Base-by-base conservation (phyloP, 2,797 vertebrate genomes). In the Sebastolobus alascanus region DNA sequence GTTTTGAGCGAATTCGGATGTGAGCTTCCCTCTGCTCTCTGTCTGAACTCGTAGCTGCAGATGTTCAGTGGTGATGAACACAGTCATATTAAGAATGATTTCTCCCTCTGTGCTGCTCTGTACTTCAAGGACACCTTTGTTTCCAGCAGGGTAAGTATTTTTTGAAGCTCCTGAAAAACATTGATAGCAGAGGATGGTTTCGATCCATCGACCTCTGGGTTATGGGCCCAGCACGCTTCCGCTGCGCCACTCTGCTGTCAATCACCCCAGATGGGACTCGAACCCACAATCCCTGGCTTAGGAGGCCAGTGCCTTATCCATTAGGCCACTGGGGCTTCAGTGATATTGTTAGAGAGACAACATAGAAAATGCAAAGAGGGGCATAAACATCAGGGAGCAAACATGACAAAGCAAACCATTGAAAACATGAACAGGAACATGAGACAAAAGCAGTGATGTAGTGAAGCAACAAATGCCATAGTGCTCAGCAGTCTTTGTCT, bases 261-360 rank as follows among this genome's bases (percentile, higher is more conserved):
- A 20, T 20, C 16, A 60, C 59, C 18, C 31, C 31, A n/a, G 31
- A 60, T 60, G 59, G 59, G 59, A 60, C 9, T 46, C 0, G 40
- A 50, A 67, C 43, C 65, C 65, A 67, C 4, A 67, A 67, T 50
- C 27, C 65, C 65, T 67, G 40, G 9, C 10, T 50, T 67, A 67
- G 40, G 27, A 94, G 92, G 92, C 90, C 93, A 93, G 90, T 93
- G 91, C 90, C 91, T 75, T 93, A 94, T 93, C 93, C 92, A 93
- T 93, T 93, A 92, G 89, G 81, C 55, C 54, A 68, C 55, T 76
- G 55, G 38, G 64, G 55, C 73, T n/a, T 60, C 6, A 2, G 43
- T 8, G 7, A 46, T 2, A 0, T 3, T 46, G 16, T 18, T 7
- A 46, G 43, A 3, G 16, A 46, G 50, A 58, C 27, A 29, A 27